Evolutionary conservation across 2,888 invertebrate species (phyloP), one percentile per base, ranked within the genome.

Genomic region (Lasioglossum malachurum): DNA sequence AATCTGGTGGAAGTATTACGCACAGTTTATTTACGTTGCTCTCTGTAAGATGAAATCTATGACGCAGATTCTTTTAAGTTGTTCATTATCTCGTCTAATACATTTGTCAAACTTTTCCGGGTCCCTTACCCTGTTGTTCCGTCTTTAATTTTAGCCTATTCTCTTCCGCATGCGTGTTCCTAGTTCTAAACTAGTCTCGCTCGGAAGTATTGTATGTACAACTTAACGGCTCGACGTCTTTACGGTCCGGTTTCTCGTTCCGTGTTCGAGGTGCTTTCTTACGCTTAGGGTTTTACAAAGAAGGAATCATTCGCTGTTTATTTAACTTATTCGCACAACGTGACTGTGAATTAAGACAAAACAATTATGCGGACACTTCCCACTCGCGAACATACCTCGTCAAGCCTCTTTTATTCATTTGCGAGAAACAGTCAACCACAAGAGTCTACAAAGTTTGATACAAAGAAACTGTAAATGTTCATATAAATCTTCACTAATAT

Each of bases 161-260:
- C 60, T 16, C 27, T 27, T 53, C 23, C 53, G 23, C 31, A 2
- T 16, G 27, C 60, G 14, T 16, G 60, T 7, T 14, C 14, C 27
- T 60, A 2, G 60, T 35, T 35, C 35, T 67, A 35, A 19, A 19
- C 67, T n/a, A 35, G 31, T 7, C 35, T 35, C 67, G 67, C 67
- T 31, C 67, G 67, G 49, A 60, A 81, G 67, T 75, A 53, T 60
- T 49, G 49, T 44, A 44, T 44, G 67, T 78, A 77, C 46, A 31
- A 23, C 46, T 78, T 86, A 86, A 85, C 86, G 86, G 78, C 73
- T 75, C 35, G 64, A 19, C 41, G 69, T 16, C 10, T 64, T 23
- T 49, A 57, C 60, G 27, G n/a, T 31, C 16, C 60, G 60, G 60
- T 81, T 76, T 76, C 35, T 69, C 44, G 16, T 35, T 64, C 5